Conservation (phyloP, 2,797 vertebrate species). For the Microctenopoma stevenorrisi region DNA sequence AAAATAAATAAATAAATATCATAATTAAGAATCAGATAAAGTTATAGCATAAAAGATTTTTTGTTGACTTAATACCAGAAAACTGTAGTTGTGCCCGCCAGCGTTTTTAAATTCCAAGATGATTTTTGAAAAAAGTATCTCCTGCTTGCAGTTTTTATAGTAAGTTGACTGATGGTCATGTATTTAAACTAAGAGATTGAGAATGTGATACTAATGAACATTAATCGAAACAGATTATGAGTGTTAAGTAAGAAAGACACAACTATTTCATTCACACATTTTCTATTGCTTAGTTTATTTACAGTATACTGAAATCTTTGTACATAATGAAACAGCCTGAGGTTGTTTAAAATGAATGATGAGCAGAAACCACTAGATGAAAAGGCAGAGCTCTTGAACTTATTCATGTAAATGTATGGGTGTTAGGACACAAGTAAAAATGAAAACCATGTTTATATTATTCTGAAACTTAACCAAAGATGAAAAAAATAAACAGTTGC, state of each 20-base stretch:
- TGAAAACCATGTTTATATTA: neutral
- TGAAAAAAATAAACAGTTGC: too few relatives aligned
- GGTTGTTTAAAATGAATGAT: neutral
- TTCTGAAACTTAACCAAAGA: too few relatives aligned
- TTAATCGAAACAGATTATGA: constrained; percentile 1
- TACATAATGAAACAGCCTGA: neutral
- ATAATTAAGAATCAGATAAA: constrained; percentile 2
- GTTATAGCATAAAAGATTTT: neutral
- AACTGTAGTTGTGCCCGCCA: neutral
- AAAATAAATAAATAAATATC: neutral
- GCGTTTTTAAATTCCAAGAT: constrained; percentile 13
- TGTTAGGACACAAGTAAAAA: neutral
- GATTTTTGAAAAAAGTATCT: neutral
- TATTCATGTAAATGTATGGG: too few relatives aligned
- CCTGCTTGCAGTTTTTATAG: constrained; percentile 35
- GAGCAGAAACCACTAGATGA: neutral
- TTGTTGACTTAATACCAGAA: constrained; percentile 1
- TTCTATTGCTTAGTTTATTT: neutral
- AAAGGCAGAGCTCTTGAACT: too few relatives aligned
- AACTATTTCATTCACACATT: too few relatives aligned
- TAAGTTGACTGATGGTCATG: constrained; percentile 14
- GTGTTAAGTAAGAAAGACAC: neutral
- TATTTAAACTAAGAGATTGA: constrained; percentile 23
- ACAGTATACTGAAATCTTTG: neutral
- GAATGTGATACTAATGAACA: constrained; percentile 23